Evolutionary conservation across 1,140 invertebrate genomes (phyloP), one percentile per base, ranked within the genome.

Genomic region (Macrocentrus cingulum): DNA sequence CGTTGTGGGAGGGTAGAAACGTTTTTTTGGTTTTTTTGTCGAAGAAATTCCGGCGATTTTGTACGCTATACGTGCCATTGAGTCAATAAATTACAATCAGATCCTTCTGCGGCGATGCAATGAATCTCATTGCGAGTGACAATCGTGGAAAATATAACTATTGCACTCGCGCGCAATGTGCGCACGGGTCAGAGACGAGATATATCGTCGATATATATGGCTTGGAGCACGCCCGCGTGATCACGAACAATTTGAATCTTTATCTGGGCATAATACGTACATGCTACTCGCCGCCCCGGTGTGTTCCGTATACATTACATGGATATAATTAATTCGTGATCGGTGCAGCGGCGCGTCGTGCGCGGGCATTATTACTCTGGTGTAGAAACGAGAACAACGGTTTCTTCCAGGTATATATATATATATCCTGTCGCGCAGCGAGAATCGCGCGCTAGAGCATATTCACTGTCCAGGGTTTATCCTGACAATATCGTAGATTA

Each of bases 321-420:
- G 72, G 56, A 64, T 66, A 70, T 76, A 76, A 76, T 76, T 76
- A 75, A 76, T 76, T 74, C 74, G 68, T 69, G 73, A 73, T 75
- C 70, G 66, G 69, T 72, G 54, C 54, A 55, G 61, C 32, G 20
- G 48, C 54, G 34, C 60, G 49, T 53, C 37, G 52, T 36, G 45
- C 37, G 32, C 39, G 20, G 39, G 52, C 34, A 58, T 61, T 56
- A 61, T 61, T 57, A 57, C 36, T 37, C 23, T 56, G 58, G 50
- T 25, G 63, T 60, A 63, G 63, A 65, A 67, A 64, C 63, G 54
- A 56, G 54, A 61, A 61, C 53, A 61, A 61, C 25, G 23, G 41
- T 45, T 54, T 23, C 9, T 49, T 49, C 18, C 25, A n/a, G 36
- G 11, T 49, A 25, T 48, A 16, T 7, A 23, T 59, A 13, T 19